Base-by-base conservation (phyloP, 2,888 invertebrate species). In the Chrysolina americana region DNA sequence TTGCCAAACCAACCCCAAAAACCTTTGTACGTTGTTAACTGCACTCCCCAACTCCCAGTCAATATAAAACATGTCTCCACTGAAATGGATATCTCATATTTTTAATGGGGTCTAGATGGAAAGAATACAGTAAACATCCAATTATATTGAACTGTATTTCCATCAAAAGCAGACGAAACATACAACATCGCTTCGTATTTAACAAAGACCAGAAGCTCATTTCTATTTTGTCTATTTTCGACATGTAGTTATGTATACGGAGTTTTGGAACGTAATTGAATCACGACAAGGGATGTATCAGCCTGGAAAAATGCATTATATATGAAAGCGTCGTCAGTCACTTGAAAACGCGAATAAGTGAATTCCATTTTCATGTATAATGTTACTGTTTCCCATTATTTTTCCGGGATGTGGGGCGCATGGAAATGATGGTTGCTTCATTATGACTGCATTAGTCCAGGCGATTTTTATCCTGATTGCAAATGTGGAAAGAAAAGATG, bases 221-320 rank as follows among this genome's bases (percentile, higher is more conserved):
- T 44, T 64, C 50, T n/a, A 50, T 62, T 73, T 72, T 68, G 28
- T 19, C 68, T 53, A 23, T 50, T 23, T 64, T 53, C 23, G 64
- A 69, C 69, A 76, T 59, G 59, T n/a, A 59, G 79, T 78, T 81
- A 79, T 80, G 80, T 41, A 70, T 53, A 66, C 68, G 59, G 36
- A 56, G 65, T 69, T 76, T 74, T 69, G 50, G 68, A 80, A 80
- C 79, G 81, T 85, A 85, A 85, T 85, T 83, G 80, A 80, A 85
- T 85, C 83, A 83, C 81, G 71, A 74, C 44, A 41, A 66, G 80
- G 81, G 79, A 82, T 83, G 80, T 84, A 82, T 78, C 80, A 81
- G 81, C 75, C 80, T 77, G 84, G 83, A 84, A 86, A 85, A 83
- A 84, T 84, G 82, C 82, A 85, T 85, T 84, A 83, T 82, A 78